These are phyloP conservation scores for Leptopilina clavipes DNA, from an alignment of 1,140 invertebrate genomes.

Conservation along the genomic window DNA sequence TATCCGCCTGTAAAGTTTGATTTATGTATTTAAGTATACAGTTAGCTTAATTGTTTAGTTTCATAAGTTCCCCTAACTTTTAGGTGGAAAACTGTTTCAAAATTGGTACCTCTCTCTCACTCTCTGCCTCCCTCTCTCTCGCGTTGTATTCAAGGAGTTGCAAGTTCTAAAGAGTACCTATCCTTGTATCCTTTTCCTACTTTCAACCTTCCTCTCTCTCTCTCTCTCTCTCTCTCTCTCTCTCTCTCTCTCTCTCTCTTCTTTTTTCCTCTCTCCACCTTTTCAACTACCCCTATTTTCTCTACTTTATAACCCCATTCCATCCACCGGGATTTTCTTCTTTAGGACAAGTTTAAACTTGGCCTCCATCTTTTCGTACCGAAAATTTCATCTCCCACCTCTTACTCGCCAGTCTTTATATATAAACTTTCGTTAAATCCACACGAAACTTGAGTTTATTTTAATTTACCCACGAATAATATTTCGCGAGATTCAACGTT, in stretches of 20 bases:
- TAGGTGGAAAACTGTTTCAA: background rate
- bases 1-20: background rate
- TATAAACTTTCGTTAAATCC: background rate
- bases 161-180: background rate
- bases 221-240: background rate
- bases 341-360: conserved; percentile 23
- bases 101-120: background rate
- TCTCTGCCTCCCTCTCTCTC: too few relatives aligned
- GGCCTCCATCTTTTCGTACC: background rate
- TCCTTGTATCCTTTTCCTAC: conserved; percentile 14
- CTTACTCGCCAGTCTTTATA: background rate
- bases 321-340: background rate
- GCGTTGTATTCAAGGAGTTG: conserved; percentile 3
- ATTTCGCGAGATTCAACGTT: too few relatives aligned
- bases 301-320: background rate
- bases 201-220: conserved; percentile 12
- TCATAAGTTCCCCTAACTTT: background rate
- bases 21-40: conserved; percentile 8
- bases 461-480: background rate
- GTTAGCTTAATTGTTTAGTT: conserved; percentile 13
- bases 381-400: background rate
- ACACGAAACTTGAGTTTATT: background rate
- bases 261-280: background rate
- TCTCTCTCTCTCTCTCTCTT: background rate
- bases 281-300: conserved; percentile 1